Base-by-base conservation (phyloP, 1,140 invertebrate species). In the Lamellibrachia luymesi region DNA sequence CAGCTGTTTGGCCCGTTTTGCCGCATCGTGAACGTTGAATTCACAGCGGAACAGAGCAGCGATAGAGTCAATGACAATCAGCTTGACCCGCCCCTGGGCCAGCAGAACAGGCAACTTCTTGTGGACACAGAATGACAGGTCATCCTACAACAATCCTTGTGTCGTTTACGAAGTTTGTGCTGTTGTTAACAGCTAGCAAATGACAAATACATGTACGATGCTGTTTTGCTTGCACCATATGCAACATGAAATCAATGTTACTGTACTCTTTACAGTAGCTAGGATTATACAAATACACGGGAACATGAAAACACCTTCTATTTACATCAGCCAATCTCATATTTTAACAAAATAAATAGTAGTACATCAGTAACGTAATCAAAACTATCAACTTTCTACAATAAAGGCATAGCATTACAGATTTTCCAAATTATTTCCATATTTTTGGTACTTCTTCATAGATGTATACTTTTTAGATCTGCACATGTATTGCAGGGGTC, bases 41-140 rank as follows among this genome's bases (percentile, higher is more conserved):
- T 97, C 97, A 51, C 96, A 96, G 52, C 98, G 97, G 95, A 97
- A 98, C 51, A 97, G 95, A 4, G 97, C 97, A 38, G 98, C 97
- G 93, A 98, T 97, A 4, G 98, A 98, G 95, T 98, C 98, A 38
- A 98, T 97, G 4, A 98, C 95, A 92, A 98, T 96, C 27, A 98
- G 95, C 6, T 97, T 97, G 92, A 98, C 97, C 93, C 96, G 96
- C 90, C 96, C 95, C 90, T 94, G 95, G n/a, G 95, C 94, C 93
- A 98, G 94, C 52, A 97, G 94, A 38, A 94, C 89, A 17, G 96
- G 96, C 10, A 98, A 94, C 93, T 97, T 96, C 91, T 96, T 95
- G 4, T 94, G 94, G 2, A 98, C 94, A 95, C 97, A 98, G 17
- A 96, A 94, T 89, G 97, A 96, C 50, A 98, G 95, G 91, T 96